A percentile compares a stretch with the other conserved stretches of the same genome.
Conservation (phyloP, 2,113 vertebrate species). For the Scomber colias region DNA sequence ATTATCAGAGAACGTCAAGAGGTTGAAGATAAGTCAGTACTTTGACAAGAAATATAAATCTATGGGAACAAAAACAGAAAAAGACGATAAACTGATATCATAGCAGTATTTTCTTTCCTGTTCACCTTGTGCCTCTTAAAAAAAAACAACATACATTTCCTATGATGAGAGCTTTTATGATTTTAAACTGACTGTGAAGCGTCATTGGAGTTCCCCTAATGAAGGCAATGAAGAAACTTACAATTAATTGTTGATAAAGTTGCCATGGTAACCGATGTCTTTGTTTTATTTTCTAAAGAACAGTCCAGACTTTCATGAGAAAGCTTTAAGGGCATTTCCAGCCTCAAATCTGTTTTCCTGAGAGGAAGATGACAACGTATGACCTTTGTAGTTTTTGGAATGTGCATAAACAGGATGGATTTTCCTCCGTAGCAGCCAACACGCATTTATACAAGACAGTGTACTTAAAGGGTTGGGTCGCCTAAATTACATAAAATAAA, state of each 20-base stretch:
- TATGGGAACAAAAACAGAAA: background rate
- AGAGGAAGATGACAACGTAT: slow-evolving; percentile 45
- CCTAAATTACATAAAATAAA: background rate
- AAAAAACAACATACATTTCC: background rate
- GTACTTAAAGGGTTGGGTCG: background rate
- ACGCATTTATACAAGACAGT: background rate
- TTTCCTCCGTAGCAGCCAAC: slow-evolving; percentile 38
- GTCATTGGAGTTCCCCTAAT: slow-evolving; percentile 24
- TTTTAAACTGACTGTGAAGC: background rate
- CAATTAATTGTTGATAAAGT: slow-evolving; percentile 15
- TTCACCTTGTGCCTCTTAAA: background rate
- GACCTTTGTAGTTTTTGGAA: slow-evolving; percentile 60
- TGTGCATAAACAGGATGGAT: slow-evolving; percentile 70
- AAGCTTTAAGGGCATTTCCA: slow-evolving; percentile 49
- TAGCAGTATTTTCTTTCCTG: slow-evolving; percentile 10
- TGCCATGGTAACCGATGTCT: slow-evolving; percentile 4
- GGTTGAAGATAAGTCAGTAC: background rate
- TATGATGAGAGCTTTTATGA: background rate
- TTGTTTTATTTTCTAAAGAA: background rate
- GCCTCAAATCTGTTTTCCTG: slow-evolving; percentile 35
- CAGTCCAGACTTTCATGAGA: slow-evolving; percentile 5
- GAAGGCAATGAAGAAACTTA: background rate
- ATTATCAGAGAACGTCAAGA: background rate
- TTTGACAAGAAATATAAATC: background rate
- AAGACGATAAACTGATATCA: background rate